Base-by-base conservation (phyloP, 2,113 vertebrate species). In the Dasyprocta punctata region DNA sequence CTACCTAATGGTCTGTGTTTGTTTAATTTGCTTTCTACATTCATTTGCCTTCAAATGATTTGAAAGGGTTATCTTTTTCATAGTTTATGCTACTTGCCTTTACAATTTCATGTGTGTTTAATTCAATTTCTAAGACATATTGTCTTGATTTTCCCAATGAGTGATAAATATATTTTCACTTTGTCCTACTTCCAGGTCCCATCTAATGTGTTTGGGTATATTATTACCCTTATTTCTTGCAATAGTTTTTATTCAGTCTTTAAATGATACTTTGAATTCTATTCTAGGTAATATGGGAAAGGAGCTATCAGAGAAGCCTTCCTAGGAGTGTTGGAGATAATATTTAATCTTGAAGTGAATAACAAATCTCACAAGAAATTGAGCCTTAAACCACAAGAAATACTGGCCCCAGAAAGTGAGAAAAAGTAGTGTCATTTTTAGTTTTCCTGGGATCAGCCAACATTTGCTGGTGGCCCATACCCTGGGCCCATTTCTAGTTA, bases 231-330 rank as follows among this genome's bases (percentile, higher is more conserved):
- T 91, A 33, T 19, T 85, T 80, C 44, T 88, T 65, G 4, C 71
- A 44, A 3, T 24, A 83, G n/a, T 86, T 83, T 92, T 93, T 33
- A 95, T 83, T 67, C 52, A 67, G 56, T 6, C 30, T 38, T 86
- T 92, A 86, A 90, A 83, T 97, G 10, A 65, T 78, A 92, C 61
- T 83, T 7, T 90, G n/a, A 82, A 90, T 92, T 92, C 36, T 78
- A 1, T 83, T 92, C 82, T 89, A 90, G 63, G 56, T 89, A 65
- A 83, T 20, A 80, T 47, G 38, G 36, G 61, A 92, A 92, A 90
- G 10, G 86, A 78, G 24, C 49, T 28, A 36, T 44, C 19, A 89
- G 84, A 87, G 86, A 92, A 80, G n/a, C 28, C 7, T 84, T 86
- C 10, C 56, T 80, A 44, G 36, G 58, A 92, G 77, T 80, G 0